Conservation (phyloP, 2,888 invertebrate genomes). For the Chalcosyrphus nemorum region DNA sequence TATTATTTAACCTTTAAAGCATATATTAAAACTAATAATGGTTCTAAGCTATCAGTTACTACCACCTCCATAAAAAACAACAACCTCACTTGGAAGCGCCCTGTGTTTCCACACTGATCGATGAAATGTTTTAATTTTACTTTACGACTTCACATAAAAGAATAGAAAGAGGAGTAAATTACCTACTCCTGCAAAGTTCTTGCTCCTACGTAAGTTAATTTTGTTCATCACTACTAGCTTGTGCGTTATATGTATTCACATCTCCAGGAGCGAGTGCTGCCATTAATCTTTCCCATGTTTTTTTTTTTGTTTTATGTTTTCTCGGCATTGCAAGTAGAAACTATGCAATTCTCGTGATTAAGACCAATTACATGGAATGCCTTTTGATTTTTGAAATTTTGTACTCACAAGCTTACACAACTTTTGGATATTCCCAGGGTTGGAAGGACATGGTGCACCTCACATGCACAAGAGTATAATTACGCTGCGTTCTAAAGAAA, state of each 20-base stretch:
- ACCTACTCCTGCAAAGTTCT: neutral
- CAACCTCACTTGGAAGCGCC: neutral
- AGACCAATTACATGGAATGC: slow-evolving; percentile 47
- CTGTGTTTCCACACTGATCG: neutral
- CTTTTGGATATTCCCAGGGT: neutral
- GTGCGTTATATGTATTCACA: neutral
- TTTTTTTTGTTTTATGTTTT: no score
- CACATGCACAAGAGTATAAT: slow-evolving; percentile 39
- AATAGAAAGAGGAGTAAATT: neutral
- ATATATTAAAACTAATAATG: no score
- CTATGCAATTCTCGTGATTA: slow-evolving; percentile 60
- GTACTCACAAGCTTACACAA: neutral
- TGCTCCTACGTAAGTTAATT: neutral
- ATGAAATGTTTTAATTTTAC: neutral
- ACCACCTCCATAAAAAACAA: neutral
- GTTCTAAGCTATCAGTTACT: no score
- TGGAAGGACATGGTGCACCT: slow-evolving; percentile 10
- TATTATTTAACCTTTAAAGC: no score
- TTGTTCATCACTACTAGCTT: neutral
- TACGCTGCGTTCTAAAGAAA: slow-evolving; percentile 12
- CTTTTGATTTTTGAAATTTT: slow-evolving; percentile 36
- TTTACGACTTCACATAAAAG: neutral
- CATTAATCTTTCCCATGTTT: slow-evolving; percentile 48
- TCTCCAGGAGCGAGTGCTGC: slow-evolving; percentile 20
- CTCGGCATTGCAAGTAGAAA: slow-evolving; percentile 7